A percentile compares a stretch with the other conserved stretches of the same genome.
Conservation (phyloP, 2,113 vertebrate genomes). For the Protomyctophum bolini region DNA sequence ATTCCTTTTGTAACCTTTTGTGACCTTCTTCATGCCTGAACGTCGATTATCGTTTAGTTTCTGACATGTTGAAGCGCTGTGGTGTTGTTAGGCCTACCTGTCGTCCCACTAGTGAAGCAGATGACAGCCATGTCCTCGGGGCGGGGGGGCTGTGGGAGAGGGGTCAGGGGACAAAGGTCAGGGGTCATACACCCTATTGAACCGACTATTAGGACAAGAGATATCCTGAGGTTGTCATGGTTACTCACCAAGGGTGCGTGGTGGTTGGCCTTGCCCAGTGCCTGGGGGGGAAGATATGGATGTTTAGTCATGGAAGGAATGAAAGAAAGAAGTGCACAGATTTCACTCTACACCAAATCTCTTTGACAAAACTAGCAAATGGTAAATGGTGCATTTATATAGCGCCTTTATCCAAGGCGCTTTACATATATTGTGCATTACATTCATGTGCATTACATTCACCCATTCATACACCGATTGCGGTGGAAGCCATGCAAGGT, state of each 20-base stretch:
- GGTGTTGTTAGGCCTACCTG: conserved; percentile 54
- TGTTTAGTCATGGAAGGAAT: not conserved
- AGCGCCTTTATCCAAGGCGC: too few relatives aligned
- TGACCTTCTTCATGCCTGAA: too few relatives aligned
- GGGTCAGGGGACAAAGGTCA: not conserved
- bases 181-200: not conserved
- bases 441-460: too few relatives aligned
- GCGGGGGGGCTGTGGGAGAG: conserved; percentile 62
- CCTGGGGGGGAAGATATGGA: conserved; percentile 63
- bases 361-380: too few relatives aligned
- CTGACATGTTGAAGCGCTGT: not conserved
- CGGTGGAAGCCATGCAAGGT: too few relatives aligned
- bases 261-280: conserved; percentile 79
- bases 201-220: not conserved
- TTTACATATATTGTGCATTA: too few relatives aligned
- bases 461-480: too few relatives aligned
- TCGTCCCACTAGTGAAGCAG: conserved; percentile 82
- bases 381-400: too few relatives aligned
- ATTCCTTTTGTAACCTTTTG: too few relatives aligned
- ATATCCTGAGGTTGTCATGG: not conserved
- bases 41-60: too few relatives aligned
- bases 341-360: too few relatives aligned
- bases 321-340: not conserved
- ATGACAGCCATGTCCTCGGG: conserved; percentile 77
- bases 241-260: conserved; percentile 81